Evolutionary conservation across 2,113 vertebrate genomes (phyloP), one percentile per base, ranked within the genome.

Genomic region (Poeciliopsis retropinna): DNA sequence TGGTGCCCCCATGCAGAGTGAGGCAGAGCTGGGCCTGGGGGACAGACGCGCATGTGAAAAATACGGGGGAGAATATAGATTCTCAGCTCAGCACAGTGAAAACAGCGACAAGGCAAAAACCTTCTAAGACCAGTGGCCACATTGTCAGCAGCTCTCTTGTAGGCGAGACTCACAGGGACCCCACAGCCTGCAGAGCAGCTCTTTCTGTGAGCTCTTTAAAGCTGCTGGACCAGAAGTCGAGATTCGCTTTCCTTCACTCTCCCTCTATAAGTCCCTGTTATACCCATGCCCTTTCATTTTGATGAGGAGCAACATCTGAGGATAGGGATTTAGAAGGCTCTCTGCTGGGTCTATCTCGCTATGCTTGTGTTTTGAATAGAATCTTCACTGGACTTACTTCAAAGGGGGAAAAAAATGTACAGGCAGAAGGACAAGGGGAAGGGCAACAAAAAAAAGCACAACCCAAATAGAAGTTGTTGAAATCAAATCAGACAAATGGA

Each of bases 381-480:
- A 81, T 87, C 89, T 88, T 90, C 68, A 79, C 85, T 82, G 79
- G 87, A 79, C 54, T 41, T n/a, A 81, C 84, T 89, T 90, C 91
- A 90, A 88, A 92, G 76, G 9, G 13, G 15, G 72, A 8, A 3
- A 7, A n/a, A 60, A 70, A 84, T 80, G 34, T 27, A 84, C 83
- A 80, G 72, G 79, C 85, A 76, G 73, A 60, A 31, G 80, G 68
- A 62, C 75, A 76, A 62, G 68, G 68, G 82, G 72, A 74, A 80
- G 57, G 79, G 34, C 34, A 37, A 37, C 10, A 28, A 31, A 25
- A 19, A 51, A 83, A 75, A 75, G 65, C 66, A 71, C 79, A 80
- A 70, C 37, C 41, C 44, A 60, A 67, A 73, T 27, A 76, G 81
- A 73, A 67, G 57, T 66, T 19, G 77, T 29, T 69, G n/a, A 76